Evolutionary conservation across 2,797 vertebrate species (phyloP), one percentile per base, ranked within the genome.

Genomic region (Melanogrammus aeglefinus): DNA sequence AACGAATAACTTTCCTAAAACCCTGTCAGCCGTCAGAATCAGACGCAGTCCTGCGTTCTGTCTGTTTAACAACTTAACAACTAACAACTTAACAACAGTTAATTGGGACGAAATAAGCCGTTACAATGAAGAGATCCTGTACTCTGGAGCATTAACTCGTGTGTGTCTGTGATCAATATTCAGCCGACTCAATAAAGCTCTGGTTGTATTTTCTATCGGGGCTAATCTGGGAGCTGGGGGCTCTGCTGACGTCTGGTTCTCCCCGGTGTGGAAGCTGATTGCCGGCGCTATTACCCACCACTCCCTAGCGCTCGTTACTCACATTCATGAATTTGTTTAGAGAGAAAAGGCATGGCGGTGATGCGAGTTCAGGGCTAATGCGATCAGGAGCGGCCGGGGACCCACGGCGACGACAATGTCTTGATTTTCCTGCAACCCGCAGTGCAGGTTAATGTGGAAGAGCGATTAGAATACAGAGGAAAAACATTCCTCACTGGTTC

Each of bases 151-250:
- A 27, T 79, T 44, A 36, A 9, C 35, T 73, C 7, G 73, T 38
- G 6, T 38, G 39, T 41, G 39, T 41, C 6, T 41, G 39, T 41
- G 12, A 74, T 21, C 70, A 41, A 31, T 41, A 35, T 63, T 47
- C 18, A 6, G 51, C 35, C 71, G 16, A 38, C 75, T 36, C 33
- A 77, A 41, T 74, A 29, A 81, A 78, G 14, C 6, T 74, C 66
- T 75, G 74, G 70, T 78, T 86, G 77, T 16, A 70, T 82, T 79
- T 79, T 47, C 77, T 74, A 79, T 47, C 69, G 75, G 41, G 75
- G 29, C 24, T 70, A 10, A 75, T 81, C n/a, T 35, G 79, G 72
- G 76, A 76, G 80, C 35, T 75, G 7, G 74, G 51, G 57, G 57
- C 51, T 7, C 18, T n/a, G 51, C 57, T 66, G 57, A n/a, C 18